phyloP scores from a whole-genome alignment of 2,888 invertebrate genomes.

The Sphaerophoria rueppellii region DNA sequence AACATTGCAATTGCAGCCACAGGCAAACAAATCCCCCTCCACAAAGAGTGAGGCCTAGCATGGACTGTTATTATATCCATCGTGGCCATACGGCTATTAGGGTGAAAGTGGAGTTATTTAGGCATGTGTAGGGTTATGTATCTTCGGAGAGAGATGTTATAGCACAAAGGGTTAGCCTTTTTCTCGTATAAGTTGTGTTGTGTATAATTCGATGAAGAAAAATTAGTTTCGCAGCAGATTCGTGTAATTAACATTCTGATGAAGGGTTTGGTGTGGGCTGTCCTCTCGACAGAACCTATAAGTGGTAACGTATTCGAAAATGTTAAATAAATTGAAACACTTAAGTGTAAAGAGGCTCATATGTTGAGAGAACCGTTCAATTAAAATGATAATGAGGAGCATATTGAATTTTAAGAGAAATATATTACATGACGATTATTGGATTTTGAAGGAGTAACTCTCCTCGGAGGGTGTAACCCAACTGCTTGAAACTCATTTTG shows the following conservation, averaged over 20 bases:
- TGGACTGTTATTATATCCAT: slow-evolving; percentile 33
- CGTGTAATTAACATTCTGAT: slow-evolving; percentile 50
- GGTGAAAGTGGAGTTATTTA: slow-evolving; percentile 39
- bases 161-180: neutral
- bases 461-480: too few species aligned
- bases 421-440: neutral
- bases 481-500: too few species aligned
- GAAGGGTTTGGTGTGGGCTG: slow-evolving; percentile 38
- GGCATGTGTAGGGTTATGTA: neutral
- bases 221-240: slow-evolving; percentile 52
- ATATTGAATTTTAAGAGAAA: slow-evolving; percentile 33
- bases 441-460: too few species aligned
- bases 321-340: slow-evolving; percentile 37
- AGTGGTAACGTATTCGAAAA: slow-evolving; percentile 10
- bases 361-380: slow-evolving; percentile 22
- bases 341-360: slow-evolving; percentile 27
- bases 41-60: slow-evolving; percentile 44
- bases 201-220: slow-evolving; percentile 53
- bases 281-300: slow-evolving; percentile 4
- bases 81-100: slow-evolving; percentile 12
- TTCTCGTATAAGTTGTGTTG: slow-evolving; percentile 6
- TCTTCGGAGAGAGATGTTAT: neutral
- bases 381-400: slow-evolving; percentile 40
- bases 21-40: slow-evolving; percentile 1
- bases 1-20: slow-evolving; percentile 8